Evolutionary conservation across 35 echinoderm and acorn worm species (phyloP).

Genomic region (Heliocidaris erythrogramma): DNA sequence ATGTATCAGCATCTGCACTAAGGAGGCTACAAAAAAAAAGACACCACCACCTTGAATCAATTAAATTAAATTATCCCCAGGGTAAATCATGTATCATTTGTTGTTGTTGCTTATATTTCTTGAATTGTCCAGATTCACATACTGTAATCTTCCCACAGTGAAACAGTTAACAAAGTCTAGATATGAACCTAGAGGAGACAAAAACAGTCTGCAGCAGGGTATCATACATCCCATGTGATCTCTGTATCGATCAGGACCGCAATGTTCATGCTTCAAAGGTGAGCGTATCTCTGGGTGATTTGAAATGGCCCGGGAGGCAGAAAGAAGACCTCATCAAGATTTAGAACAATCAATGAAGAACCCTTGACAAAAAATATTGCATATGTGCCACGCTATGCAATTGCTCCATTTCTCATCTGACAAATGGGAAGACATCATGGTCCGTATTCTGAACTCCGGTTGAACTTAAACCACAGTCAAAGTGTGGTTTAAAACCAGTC

Average conservation of each 20-base stretch:
- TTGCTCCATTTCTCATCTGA: not conserved
- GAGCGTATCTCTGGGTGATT: constrained; percentile 6
- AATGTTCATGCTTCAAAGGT: constrained; percentile 11
- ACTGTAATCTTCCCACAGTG: not conserved
- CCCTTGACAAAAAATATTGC: constrained; percentile 10
- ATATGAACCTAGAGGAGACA: not conserved
- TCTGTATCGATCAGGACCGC: not conserved
- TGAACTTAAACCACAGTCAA: no score
- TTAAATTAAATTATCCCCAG: not conserved
- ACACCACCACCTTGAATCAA: not conserved
- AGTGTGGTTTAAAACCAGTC: no score
- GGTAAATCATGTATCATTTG: not conserved
- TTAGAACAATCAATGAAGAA: constrained; percentile 3
- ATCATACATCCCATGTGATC: not conserved
- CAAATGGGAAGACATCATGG: not conserved
- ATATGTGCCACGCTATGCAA: not conserved
- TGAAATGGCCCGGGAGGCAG: not conserved
- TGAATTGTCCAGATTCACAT: not conserved
- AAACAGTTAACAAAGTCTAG: not conserved
- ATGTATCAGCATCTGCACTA: not conserved
- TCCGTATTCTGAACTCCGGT: no score
- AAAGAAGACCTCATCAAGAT: not conserved
- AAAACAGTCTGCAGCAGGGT: not conserved
- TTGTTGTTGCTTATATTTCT: not conserved
- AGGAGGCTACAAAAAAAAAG: not conserved